Conservation (phyloP, 2,797 vertebrate genomes). For the Aselliscus stoliczkanus region DNA sequence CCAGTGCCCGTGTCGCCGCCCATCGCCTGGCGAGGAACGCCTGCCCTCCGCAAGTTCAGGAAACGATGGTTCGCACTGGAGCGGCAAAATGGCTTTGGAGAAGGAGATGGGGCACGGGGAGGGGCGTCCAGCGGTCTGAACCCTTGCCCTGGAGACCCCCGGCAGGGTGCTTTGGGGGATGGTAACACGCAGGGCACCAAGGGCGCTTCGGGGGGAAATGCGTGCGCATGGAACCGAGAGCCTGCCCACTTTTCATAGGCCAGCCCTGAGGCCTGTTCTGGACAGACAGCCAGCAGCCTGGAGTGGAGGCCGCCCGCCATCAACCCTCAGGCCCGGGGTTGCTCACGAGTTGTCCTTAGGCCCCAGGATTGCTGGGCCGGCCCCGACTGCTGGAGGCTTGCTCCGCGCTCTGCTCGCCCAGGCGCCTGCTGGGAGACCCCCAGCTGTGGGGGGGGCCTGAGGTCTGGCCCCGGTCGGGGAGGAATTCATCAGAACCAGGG, state of each 20-base stretch:
- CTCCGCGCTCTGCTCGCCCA: background rate
- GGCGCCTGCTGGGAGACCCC: background rate
- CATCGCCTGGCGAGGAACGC: background rate
- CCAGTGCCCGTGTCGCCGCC: background rate
- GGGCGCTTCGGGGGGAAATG: background rate
- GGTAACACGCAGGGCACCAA: background rate
- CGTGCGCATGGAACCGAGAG: background rate
- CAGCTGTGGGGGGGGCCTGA: background rate
- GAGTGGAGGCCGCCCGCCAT: slow-evolving; percentile 52
- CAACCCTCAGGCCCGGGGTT: slow-evolving; percentile 55
- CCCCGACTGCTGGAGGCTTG: background rate
- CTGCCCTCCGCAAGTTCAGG: background rate
- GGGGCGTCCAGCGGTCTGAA: no score
- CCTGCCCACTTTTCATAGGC: background rate
- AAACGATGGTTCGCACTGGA: background rate
- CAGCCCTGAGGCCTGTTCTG: background rate
- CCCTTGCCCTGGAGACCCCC: no score
- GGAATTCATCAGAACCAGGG: background rate
- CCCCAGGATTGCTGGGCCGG: background rate
- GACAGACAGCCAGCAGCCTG: slow-evolving; percentile 10
- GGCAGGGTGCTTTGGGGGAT: no score
- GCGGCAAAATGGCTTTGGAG: no score
- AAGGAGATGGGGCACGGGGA: no score
- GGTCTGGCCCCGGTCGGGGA: background rate
- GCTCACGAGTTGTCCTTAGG: background rate